These are phyloP conservation scores for Holacanthus passer DNA, from an alignment of 2,113 vertebrate species.

Conservation along the genomic window DNA sequence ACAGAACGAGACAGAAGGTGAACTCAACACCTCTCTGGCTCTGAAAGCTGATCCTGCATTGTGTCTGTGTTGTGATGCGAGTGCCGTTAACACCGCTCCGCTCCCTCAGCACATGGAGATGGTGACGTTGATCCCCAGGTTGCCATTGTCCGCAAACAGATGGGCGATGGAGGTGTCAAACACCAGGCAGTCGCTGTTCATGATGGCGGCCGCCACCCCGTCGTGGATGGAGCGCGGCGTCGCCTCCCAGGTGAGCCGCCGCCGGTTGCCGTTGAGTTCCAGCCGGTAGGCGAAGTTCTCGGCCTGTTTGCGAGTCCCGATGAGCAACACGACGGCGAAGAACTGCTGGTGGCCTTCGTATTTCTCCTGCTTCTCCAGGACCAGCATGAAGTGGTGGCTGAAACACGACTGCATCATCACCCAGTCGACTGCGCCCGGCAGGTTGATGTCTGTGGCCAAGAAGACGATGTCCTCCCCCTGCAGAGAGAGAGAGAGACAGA, in stretches of 20 bases:
- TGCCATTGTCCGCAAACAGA: slow-evolving; percentile 85
- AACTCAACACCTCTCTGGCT: not conserved
- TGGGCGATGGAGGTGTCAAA: slow-evolving; percentile 86
- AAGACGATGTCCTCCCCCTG: slow-evolving; percentile 88
- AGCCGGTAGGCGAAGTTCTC: slow-evolving; percentile 87
- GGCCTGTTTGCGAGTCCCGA: slow-evolving; percentile 84
- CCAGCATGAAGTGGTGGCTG: slow-evolving; percentile 87
- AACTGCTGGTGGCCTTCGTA: slow-evolving; percentile 87
- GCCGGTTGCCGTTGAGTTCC: slow-evolving; percentile 85
- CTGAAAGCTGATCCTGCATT: not conserved
- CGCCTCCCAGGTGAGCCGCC: slow-evolving; percentile 87
- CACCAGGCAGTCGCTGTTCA: slow-evolving; percentile 87
- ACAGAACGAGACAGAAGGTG: not conserved
- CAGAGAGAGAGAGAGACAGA: not conserved
- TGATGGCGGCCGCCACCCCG: slow-evolving; percentile 83
- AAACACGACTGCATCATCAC: slow-evolving; percentile 89
- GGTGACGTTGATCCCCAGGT: slow-evolving; percentile 86
- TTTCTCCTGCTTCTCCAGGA: slow-evolving; percentile 87
- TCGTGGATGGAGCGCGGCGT: slow-evolving; percentile 87
- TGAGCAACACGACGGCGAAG: slow-evolving; percentile 86
- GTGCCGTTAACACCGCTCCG: not conserved
- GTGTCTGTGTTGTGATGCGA: not conserved
- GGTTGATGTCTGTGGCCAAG: slow-evolving; percentile 86
- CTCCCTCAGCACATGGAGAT: slow-evolving; percentile 85
- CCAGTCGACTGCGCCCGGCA: slow-evolving; percentile 86